A percentile compares a stretch with the other conserved stretches of the same genome.
These are phyloP conservation scores for Meliscaeva auricollis DNA, from an alignment of 2,888 invertebrate species.

Conservation along the genomic window DNA sequence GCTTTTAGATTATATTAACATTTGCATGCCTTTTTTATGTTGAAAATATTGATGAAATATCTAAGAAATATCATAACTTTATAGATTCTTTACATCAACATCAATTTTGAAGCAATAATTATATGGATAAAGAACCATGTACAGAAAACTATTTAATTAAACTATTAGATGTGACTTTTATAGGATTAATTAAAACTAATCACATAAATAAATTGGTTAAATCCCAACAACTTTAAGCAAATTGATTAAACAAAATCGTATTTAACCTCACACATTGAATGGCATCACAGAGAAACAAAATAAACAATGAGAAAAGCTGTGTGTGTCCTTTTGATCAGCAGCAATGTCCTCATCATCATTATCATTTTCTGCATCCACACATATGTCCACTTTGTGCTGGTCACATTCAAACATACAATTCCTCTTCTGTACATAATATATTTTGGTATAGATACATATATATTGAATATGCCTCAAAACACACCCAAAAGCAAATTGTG, in stretches of 20 bases:
- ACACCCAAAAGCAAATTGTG: constrained; percentile 18
- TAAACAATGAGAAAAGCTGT: constrained; percentile 2
- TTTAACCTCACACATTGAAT: not conserved
- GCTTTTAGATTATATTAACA: too few relatives aligned
- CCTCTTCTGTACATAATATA: not conserved
- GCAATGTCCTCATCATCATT: not conserved
- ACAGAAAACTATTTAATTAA: too few relatives aligned
- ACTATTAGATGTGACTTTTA: not conserved
- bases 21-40: too few relatives aligned
- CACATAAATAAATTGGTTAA: not conserved
- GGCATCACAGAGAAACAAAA: not conserved
- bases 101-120: too few relatives aligned
- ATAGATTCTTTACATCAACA: too few relatives aligned
- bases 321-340: constrained; percentile 14
- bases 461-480: not conserved
- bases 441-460: not conserved
- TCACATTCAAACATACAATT: constrained; percentile 10
- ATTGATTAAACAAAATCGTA: constrained; percentile 17
- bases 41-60: too few relatives aligned
- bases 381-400: constrained; percentile 9
- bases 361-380: not conserved
- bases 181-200: not conserved
- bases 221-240: not conserved
- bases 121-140: too few relatives aligned
- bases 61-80: too few relatives aligned